Evolutionary conservation across 2,888 invertebrate species (phyloP).

Genomic region (Polylopha cassiicola): DNA sequence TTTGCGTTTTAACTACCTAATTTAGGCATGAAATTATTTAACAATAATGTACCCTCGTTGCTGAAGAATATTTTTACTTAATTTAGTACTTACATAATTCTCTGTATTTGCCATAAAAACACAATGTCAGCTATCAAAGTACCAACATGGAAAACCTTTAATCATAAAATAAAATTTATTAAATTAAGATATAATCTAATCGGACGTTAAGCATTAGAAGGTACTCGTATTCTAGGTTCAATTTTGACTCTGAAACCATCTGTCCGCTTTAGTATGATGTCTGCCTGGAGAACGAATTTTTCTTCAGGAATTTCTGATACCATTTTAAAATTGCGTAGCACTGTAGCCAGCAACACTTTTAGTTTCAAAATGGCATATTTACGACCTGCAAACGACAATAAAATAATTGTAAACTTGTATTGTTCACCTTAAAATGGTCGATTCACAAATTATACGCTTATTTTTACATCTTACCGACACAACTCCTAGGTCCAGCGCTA

Average conservation of each 20-base stretch:
- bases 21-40: too few relatives aligned
- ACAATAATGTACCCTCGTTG: too few relatives aligned
- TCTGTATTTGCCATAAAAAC: too few relatives aligned
- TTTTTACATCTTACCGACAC: slow-evolving; percentile 77
- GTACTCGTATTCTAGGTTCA: slow-evolving; percentile 76
- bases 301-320: slow-evolving; percentile 80
- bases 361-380: slow-evolving; percentile 89
- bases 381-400: slow-evolving; percentile 68
- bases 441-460: slow-evolving; percentile 16
- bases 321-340: slow-evolving; percentile 82
- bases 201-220: slow-evolving; percentile 33
- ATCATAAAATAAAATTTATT: too few relatives aligned
- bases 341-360: slow-evolving; percentile 84
- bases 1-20: too few relatives aligned
- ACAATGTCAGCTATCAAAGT: too few relatives aligned
- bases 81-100: too few relatives aligned
- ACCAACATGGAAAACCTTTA: too few relatives aligned
- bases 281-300: slow-evolving; percentile 82
- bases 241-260: slow-evolving; percentile 84
- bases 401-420: slow-evolving; percentile 9
- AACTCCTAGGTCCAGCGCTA: slow-evolving; percentile 88
- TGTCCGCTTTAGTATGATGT: slow-evolving; percentile 84
- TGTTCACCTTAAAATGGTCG: slow-evolving; percentile 24
- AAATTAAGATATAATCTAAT: too few relatives aligned
- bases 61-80: too few relatives aligned